Conservation (phyloP, 2,797 vertebrate species). For the Glossophaga mutica region DNA sequence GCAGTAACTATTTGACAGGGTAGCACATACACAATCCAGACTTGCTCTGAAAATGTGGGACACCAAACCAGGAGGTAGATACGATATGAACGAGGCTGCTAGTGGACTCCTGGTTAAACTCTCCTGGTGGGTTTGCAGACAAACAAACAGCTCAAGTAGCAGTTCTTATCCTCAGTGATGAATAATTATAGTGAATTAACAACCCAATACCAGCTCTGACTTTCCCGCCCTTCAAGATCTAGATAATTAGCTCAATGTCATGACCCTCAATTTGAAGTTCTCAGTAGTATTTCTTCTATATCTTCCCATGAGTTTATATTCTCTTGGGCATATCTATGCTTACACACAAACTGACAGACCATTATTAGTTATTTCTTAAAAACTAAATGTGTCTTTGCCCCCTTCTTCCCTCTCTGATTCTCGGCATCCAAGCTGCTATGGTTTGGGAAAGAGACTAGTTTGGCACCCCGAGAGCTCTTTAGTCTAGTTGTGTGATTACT, state of each 20-base stretch:
- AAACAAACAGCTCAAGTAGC: not conserved
- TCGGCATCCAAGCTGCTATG: not conserved
- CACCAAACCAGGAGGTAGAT: not conserved
- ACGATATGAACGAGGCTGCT: not conserved
- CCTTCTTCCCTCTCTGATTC: not conserved
- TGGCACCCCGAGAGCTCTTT: not conserved
- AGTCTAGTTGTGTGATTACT: not conserved
- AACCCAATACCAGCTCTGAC: not conserved
- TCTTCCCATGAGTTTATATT: not conserved
- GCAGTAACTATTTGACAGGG: not conserved
- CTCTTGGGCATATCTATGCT: not conserved
- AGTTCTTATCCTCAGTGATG: not conserved
- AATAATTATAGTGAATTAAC: conserved; percentile 19
- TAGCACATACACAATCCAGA: not conserved
- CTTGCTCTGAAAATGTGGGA: not conserved
- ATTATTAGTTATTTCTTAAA: not conserved
- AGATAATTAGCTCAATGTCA: not conserved
- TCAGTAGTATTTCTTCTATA: not conserved
- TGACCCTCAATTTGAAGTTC: not conserved
- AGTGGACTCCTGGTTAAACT: not conserved
- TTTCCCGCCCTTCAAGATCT: not conserved
- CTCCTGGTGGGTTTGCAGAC: not conserved
- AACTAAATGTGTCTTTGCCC: not conserved
- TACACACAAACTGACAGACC: not conserved
- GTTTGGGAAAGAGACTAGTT: not conserved